Evolutionary conservation across 1,140 invertebrate genomes (phyloP), one percentile per base, ranked within the genome.

Genomic region (Conus betulinus): DNA sequence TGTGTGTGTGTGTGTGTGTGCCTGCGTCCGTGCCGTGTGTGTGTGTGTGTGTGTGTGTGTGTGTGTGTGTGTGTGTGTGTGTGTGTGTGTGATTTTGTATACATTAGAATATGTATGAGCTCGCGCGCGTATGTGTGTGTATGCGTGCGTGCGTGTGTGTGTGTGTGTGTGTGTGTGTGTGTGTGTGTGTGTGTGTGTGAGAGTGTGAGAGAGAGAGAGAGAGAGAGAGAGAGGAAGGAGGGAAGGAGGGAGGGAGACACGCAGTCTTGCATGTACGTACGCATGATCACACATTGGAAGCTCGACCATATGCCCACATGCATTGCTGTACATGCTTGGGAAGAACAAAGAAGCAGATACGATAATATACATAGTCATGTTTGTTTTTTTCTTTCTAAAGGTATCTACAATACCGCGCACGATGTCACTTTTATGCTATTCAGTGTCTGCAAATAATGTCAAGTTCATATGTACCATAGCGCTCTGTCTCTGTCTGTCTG

Each of bases 1-100:
- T 74, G 71, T 74, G 71, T 74, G 71, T 74, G 71, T 74, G 71
- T 74, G 71, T 74, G 71, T 74, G 71, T 74, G 71, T 74, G n/a
- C n/a, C n/a, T n/a, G n/a, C n/a, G n/a, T n/a, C n/a, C n/a, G n/a
- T n/a, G n/a, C n/a, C n/a, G 71, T 74, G 71, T 74, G 71, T 74
- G 71, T 74, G 71, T 74, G 71, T 74, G 71, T 74, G 71, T 74
- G 71, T 74, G 71, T 74, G 71, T 74, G 71, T 74, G 71, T 74
- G 71, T 74, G 71, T 74, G 71, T 74, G 71, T 7, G 71, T 74
- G 71, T 7, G 6, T 74, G 71, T 7, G 71, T 74, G 71, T 7
- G 71, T 74, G 71, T 7, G 71, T 74, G 71, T 7, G 71, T 74
- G 71, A 11, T 8, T 74, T 8, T 74, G 71, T 74, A 23, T 74